Evolutionary conservation across 2,113 vertebrate species (phyloP).

Genomic region (Thermophis baileyi): DNA sequence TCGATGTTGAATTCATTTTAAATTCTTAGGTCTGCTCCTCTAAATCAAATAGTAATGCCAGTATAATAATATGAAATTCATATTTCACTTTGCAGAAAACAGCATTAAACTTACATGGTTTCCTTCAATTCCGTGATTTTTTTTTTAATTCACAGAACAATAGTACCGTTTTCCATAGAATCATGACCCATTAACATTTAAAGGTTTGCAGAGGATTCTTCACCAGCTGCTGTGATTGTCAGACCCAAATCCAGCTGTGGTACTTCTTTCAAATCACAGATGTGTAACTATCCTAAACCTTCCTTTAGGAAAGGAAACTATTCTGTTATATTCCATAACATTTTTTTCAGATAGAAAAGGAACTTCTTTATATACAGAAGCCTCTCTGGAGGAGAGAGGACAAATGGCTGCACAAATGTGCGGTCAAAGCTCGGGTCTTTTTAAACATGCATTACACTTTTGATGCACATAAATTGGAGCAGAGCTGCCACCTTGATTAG

Average conservation of each 20-base stretch:
- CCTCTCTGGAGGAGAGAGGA: background rate
- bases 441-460: background rate
- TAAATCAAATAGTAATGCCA: background rate
- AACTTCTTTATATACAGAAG: background rate
- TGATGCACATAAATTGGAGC: background rate
- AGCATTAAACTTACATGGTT: background rate
- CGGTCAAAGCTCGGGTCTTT: background rate
- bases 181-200: background rate
- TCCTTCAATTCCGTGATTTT: background rate
- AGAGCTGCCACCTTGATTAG: background rate
- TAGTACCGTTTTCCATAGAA: background rate
- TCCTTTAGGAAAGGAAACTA: background rate
- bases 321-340: background rate
- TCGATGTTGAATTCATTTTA: background rate
- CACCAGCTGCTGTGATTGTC: background rate
- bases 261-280: background rate
- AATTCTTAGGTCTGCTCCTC: background rate
- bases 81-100: background rate
- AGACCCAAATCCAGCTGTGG: background rate
- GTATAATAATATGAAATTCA: background rate
- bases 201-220: background rate
- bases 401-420: background rate
- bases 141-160: background rate
- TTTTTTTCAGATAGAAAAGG: background rate
- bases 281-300: background rate